phyloP scores from a whole-genome alignment of 2,888 invertebrate genomes.

The Sympetrum striolatum region DNA sequence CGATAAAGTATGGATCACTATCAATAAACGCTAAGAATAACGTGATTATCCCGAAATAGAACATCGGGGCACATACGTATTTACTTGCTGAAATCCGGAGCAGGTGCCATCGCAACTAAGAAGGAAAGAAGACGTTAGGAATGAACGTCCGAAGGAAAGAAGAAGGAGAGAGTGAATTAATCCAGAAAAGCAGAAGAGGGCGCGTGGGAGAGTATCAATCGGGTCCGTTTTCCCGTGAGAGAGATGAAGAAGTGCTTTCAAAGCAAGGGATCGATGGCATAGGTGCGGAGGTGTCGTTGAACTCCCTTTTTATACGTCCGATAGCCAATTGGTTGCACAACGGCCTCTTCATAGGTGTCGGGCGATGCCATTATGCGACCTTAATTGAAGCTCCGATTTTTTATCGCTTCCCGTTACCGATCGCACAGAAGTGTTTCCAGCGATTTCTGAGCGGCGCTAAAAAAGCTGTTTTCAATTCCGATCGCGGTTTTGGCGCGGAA shows the following conservation, averaged over 20 bases:
- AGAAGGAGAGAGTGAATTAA: not conserved
- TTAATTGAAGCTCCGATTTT: conserved; percentile 32
- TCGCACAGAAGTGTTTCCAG: not conserved
- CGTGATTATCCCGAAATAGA: not conserved
- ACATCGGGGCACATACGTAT: not conserved
- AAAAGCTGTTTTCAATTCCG: not conserved
- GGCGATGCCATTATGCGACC: conserved; percentile 16
- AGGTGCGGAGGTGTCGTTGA: not conserved
- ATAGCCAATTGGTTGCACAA: not conserved
- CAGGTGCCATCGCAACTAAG: no score
- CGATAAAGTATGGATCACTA: no score
- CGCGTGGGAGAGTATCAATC: conserved; percentile 16
- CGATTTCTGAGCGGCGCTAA: not conserved
- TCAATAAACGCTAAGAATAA: not conserved
- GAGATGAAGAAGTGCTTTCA: not conserved
- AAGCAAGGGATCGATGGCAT: not conserved
- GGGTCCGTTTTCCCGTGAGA: conserved; percentile 29
- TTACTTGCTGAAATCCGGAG: not conserved
- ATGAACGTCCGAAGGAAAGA: not conserved
- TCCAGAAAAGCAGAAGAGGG: conserved; percentile 28
- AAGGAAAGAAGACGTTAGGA: no score
- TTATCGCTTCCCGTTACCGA: conserved; percentile 4
- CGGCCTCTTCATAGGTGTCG: conserved; percentile 25
- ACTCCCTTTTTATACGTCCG: not conserved
- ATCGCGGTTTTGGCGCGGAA: not conserved